Base-by-base conservation (phyloP, 2,113 vertebrate genomes). In the Salvelinus namaycush region DNA sequence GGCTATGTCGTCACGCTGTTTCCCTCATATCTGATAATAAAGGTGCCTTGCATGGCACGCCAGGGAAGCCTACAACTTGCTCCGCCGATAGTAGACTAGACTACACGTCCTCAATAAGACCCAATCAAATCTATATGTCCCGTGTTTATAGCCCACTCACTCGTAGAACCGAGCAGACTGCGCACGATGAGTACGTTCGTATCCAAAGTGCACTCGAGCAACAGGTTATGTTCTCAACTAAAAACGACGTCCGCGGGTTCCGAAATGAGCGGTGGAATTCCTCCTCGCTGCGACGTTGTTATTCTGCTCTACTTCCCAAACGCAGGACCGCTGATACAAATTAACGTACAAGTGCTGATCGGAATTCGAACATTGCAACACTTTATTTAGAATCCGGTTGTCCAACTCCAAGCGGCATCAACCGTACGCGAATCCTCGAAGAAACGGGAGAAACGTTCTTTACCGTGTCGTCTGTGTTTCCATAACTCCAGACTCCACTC, bases 1-100 rank as follows among this genome's bases (percentile, higher is more conserved):
- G 79, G 79, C 76, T 29, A 65, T 67, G 83, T 76, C 87, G 80
- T 75, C 87, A 82, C 75, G 70, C 67, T 76, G 73, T 67, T 44
- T 12, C 67, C 66, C 67, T 34, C 31, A 31, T 68, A 62, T 62
- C 4, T 62, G 18, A 20, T 57, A 57, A 66, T 16, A 67, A 67
- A 27, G 3, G 65, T 67, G 66, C 66, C 9, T 39, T n/a, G 59
- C 59, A 8, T 39, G 67, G 9, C 31, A 44, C 29, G 29, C 14
- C 16, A 68, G 29, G 29, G 27, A 14, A 68, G 20, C 6, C 6
- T 18, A 39, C 66, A 68, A 31, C 16, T 54, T 64, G 49, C 54
- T 59, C 49, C 13, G 3, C 29, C 39, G 8, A 9, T 9, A 16
- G 14, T 16, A 16, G 49, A 13, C 3, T 51, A 12, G 49, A 72